A percentile compares a stretch with the other conserved stretches of the same genome.
Conservation (phyloP, 2,797 vertebrate genomes). For the Tapirus indicus region DNA sequence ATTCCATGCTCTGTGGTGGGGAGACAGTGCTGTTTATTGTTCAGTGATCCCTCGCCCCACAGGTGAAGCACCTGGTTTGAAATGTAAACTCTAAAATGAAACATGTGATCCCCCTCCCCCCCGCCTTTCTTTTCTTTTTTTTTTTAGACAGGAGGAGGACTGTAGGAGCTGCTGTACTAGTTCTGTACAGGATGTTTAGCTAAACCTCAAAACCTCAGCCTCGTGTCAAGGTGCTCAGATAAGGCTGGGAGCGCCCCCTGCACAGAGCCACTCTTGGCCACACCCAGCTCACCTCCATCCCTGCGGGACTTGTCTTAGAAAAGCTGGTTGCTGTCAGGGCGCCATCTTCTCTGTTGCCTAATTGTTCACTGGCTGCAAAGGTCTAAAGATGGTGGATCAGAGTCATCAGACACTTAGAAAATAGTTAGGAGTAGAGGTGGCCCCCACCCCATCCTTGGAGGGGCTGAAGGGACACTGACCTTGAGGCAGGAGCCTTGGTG, state of each 20-base stretch:
- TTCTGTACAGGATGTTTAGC: constrained; percentile 51
- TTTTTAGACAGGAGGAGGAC: constrained; percentile 45
- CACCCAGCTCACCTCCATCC: neutral
- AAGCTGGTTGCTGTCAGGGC: neutral
- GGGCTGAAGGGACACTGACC: neutral
- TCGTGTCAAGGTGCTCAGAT: neutral
- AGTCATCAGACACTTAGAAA: neutral
- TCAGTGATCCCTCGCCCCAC: neutral
- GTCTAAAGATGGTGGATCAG: neutral
- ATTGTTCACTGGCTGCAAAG: neutral
- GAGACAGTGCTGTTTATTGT: neutral
- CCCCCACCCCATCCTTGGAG: neutral
- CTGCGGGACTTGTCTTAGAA: neutral
- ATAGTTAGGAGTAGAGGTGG: neutral
- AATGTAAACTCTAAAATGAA: constrained; percentile 47
- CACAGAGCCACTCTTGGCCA: neutral
- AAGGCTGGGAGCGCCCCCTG: rapidly evolving
- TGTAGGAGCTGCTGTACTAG: constrained; percentile 14
- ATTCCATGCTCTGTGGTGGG: neutral
- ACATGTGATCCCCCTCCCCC: neutral
- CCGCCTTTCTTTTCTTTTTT: neutral
- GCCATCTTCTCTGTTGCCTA: neutral
- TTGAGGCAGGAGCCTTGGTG: neutral
- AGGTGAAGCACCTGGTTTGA: constrained; percentile 29
- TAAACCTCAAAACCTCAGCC: neutral